Conservation (phyloP, 2,113 vertebrate species). For the Erythrocercus mccallii region DNA sequence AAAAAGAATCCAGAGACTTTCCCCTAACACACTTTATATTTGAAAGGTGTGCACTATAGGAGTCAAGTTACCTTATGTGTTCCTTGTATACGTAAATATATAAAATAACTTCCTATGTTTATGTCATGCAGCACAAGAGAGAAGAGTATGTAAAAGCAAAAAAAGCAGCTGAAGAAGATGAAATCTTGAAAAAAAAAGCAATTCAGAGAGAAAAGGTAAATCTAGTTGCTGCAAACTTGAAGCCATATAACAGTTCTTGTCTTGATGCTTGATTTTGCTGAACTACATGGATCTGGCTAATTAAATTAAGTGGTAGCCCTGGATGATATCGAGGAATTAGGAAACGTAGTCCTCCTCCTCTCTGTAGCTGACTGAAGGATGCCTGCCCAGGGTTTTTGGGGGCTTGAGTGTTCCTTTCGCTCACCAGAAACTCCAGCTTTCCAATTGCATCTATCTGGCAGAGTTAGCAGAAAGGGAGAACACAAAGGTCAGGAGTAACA, state of each 20-base stretch:
- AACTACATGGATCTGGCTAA: background rate
- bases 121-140: constrained; percentile 69
- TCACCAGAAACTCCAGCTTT: background rate
- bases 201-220: constrained; percentile 83
- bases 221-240: background rate
- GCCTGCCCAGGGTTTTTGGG: background rate
- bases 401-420: background rate
- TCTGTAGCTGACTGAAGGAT: background rate
- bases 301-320: background rate
- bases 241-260: background rate
- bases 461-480: background rate
- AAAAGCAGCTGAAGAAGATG: constrained; percentile 78
- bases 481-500: background rate
- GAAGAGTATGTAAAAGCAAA: constrained; percentile 69
- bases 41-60: background rate
- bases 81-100: background rate
- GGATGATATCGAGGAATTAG: background rate
- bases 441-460: background rate
- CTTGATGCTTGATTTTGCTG: background rate
- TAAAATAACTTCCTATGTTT: background rate
- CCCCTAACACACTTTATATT: background rate
- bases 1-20: background rate
- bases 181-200: constrained; percentile 74
- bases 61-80: background rate
- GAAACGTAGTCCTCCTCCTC: background rate